Conservation (phyloP, 1,140 invertebrate genomes). For the Ptiloglossa arizonensis region DNA sequence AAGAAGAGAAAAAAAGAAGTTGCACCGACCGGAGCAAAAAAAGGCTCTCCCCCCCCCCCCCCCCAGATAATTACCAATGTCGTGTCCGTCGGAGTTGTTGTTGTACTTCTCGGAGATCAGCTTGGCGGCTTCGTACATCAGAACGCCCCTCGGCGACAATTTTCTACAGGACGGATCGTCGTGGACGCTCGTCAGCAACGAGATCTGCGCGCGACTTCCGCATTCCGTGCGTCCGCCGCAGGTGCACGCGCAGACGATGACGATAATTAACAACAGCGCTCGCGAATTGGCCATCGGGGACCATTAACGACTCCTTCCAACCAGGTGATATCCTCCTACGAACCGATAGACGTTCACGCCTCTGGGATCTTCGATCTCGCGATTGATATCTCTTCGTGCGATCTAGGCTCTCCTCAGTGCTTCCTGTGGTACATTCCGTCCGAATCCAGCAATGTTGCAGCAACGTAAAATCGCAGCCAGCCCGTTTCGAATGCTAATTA, state of each 20-base stretch:
- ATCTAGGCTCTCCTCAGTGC: too few species aligned
- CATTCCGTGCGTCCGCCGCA: constrained; percentile 75
- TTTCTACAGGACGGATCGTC: constrained; percentile 73
- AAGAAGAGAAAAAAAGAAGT: background rate
- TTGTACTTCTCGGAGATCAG: constrained; percentile 74
- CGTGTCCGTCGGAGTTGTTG: constrained; percentile 69
- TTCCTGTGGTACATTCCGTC: too few species aligned
- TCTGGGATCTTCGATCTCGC: background rate
- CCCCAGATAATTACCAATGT: constrained; percentile 76
- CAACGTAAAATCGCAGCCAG: too few species aligned
- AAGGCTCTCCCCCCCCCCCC: too few species aligned
- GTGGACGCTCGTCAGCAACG: constrained; percentile 72
- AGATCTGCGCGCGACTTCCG: constrained; percentile 66
- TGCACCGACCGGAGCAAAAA: too few species aligned
- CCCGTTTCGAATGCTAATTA: too few species aligned
- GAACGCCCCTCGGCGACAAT: constrained; percentile 72
- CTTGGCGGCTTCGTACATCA: constrained; percentile 75
- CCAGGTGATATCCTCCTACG: too few species aligned
- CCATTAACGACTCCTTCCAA: too few species aligned
- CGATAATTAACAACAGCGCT: constrained; percentile 61
- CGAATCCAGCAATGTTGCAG: too few species aligned
- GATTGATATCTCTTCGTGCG: too few species aligned
- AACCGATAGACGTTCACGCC: too few species aligned
- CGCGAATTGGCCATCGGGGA: constrained; percentile 23
- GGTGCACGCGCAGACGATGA: constrained; percentile 71